Evolutionary conservation across 2,888 invertebrate species (phyloP), one percentile per base, ranked within the genome.

Genomic region (Platerodrilus igneus): DNA sequence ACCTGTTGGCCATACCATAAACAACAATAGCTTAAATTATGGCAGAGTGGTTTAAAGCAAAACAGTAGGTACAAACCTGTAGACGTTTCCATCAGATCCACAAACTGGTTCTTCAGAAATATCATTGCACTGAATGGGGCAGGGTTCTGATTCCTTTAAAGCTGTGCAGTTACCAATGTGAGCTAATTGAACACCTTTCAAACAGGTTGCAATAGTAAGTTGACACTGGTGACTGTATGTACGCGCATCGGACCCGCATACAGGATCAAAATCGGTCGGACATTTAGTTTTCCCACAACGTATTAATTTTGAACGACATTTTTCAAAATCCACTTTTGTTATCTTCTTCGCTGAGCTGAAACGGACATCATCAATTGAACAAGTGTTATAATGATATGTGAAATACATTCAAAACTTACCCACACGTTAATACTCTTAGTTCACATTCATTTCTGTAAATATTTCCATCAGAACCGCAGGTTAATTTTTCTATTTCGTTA

Each of bases 401-500:
- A 28, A 29, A 20, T 26, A 18, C 22, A 34, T n/a, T n/a, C n/a
- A 22, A 15, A 11, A 29, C 32, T 74, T 63, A 90, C 89, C 90
- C 90, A 68, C 90, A 91, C 63, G 89, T 90, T 14, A 90, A 74
- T 78, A 90, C 81, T 64, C 83, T 83, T 70, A 94, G 78, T 63
- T 92, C 89, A 59, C 94, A 94, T 55, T 89, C 84, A 58, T 83
- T 90, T 48, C 82, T 78, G 68, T 94, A 94, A 43, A 93, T 78
- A 61, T 82, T 86, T 39, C 89, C 88, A 66, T 94, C 93, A 2
- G 86, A 88, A 3, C 91, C 93, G 57, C 94, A 94, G 2, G 88
- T 83, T 6, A 82, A 73, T 42, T 77, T 76, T 57, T 84, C 82
- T 46, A 78, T 76, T 58, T 83, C 81, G n/a, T 75, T 78, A 7